phyloP scores from a whole-genome alignment of 1,140 invertebrate species.

The Gerris buenoi region DNA sequence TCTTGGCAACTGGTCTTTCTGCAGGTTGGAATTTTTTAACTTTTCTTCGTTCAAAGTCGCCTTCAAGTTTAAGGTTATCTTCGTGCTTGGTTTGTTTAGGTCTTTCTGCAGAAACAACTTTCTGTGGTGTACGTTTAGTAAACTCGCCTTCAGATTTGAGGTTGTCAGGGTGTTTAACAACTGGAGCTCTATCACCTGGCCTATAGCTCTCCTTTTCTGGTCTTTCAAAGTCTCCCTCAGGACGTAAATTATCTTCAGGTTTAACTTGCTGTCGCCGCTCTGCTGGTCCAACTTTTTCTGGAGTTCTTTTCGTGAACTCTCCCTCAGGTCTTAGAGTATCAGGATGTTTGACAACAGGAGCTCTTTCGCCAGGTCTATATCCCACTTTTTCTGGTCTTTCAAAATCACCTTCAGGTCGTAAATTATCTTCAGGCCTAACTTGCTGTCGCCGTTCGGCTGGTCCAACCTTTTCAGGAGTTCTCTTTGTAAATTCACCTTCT shows the following conservation, averaged over 20 bases:
- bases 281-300: constrained; percentile 12
- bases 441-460: too few species aligned
- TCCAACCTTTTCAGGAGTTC: too few species aligned
- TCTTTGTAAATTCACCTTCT: too few species aligned
- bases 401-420: too few species aligned
- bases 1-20: constrained; percentile 28
- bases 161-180: constrained; percentile 32
- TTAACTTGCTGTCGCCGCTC: constrained; percentile 28
- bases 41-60: constrained; percentile 37
- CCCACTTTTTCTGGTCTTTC: too few species aligned
- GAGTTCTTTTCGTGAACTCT: too few species aligned
- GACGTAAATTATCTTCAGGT: constrained; percentile 30
- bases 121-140: constrained; percentile 21
- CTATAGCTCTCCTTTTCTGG: constrained; percentile 25
- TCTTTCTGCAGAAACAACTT: constrained; percentile 22
- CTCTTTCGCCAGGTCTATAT: too few species aligned
- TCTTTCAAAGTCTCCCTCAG: constrained; percentile 35
- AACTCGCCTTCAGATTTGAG: constrained; percentile 35
- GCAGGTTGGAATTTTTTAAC: constrained; percentile 33
- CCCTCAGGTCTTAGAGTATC: too few species aligned
- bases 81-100: constrained; percentile 28
- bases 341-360: too few species aligned
- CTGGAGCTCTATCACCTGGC: constrained; percentile 27
- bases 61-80: constrained; percentile 40
- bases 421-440: too few species aligned